A percentile compares a stretch with the other conserved stretches of the same genome.
phyloP scores from a whole-genome alignment of 2,888 invertebrate genomes.

The Mylabris sibirica region DNA sequence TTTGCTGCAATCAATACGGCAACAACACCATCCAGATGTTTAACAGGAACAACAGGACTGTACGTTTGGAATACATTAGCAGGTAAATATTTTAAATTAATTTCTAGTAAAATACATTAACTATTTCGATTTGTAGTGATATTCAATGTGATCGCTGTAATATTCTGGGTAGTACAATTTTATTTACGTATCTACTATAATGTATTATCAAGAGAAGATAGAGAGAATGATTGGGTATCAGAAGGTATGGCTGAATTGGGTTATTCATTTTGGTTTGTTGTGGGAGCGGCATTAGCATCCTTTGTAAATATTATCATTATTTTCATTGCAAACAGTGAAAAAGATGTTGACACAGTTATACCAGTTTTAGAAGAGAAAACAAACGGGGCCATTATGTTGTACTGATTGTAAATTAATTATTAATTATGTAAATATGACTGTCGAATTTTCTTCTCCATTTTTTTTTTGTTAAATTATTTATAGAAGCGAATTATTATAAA shows the following conservation, averaged over 20 bases:
- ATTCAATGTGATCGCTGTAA: conserved; percentile 76
- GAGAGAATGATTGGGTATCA: conserved; percentile 82
- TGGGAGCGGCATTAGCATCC: conserved; percentile 73
- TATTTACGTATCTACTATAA: conserved; percentile 81
- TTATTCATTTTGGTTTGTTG: conserved; percentile 87
- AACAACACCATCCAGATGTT: conserved; percentile 73
- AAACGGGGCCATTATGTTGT: conserved; percentile 86
- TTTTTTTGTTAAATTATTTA: conserved; percentile 30
- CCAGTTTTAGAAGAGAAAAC: conserved; percentile 80
- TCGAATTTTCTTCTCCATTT: not conserved
- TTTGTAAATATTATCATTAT: conserved; percentile 78
- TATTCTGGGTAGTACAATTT: conserved; percentile 86
- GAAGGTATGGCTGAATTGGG: conserved; percentile 83
- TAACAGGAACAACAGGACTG: conserved; percentile 74
- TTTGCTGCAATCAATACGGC: conserved; percentile 84
- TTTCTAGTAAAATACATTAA: not conserved
- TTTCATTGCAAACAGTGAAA: conserved; percentile 75
- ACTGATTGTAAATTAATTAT: conserved; percentile 60
- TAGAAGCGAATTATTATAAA: conserved; percentile 23
- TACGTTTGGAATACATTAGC: conserved; percentile 81
- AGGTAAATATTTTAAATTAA: conserved; percentile 64
- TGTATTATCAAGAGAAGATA: conserved; percentile 81
- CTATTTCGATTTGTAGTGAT: conserved; percentile 67
- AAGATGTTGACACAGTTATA: conserved; percentile 70
- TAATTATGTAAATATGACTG: conserved; percentile 32